Percentiles rank a stretch among this genome's conserved stretches.
Evolutionary conservation across 2,888 invertebrate species (phyloP).

Genomic region (Lamproptera curius): DNA sequence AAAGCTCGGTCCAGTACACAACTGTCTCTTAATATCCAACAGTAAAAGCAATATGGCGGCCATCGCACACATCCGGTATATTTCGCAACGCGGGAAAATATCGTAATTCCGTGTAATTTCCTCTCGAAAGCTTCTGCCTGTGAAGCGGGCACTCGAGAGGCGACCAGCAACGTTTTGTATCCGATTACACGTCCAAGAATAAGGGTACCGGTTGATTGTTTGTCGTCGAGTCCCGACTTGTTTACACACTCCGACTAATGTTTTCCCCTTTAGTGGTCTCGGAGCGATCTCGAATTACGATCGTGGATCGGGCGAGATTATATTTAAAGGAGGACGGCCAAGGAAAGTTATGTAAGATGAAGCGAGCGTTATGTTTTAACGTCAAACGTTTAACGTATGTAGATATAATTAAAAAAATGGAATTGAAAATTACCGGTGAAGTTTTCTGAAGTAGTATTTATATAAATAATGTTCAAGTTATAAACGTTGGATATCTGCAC

Average conservation of each 20-base stretch:
- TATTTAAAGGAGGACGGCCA: not conserved
- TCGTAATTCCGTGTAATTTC: conserved; percentile 52
- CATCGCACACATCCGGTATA: conserved; percentile 33
- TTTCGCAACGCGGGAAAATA: conserved; percentile 38
- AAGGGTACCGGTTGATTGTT: conserved; percentile 54
- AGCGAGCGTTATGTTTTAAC: too few species aligned
- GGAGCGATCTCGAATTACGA: conserved; percentile 49
- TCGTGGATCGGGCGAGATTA: conserved; percentile 32
- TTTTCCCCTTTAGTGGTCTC: conserved; percentile 48
- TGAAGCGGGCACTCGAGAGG: conserved; percentile 43
- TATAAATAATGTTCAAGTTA: too few species aligned
- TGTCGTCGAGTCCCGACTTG: conserved; percentile 49
- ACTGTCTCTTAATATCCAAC: not conserved
- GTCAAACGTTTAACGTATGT: too few species aligned
- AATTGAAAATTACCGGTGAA: too few species aligned
- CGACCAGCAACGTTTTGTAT: conserved; percentile 55
- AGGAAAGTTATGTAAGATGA: too few species aligned
- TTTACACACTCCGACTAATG: conserved; percentile 52
- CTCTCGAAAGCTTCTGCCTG: conserved; percentile 44
- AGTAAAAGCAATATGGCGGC: conserved; percentile 3
- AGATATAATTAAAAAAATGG: too few species aligned
- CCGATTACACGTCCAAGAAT: conserved; percentile 55
- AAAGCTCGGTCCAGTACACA: not conserved
- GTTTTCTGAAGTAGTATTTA: too few species aligned
- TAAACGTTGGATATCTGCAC: too few species aligned